Evolutionary conservation across 2,888 invertebrate genomes (phyloP).

Genomic region (Ormyrus rosae): DNA sequence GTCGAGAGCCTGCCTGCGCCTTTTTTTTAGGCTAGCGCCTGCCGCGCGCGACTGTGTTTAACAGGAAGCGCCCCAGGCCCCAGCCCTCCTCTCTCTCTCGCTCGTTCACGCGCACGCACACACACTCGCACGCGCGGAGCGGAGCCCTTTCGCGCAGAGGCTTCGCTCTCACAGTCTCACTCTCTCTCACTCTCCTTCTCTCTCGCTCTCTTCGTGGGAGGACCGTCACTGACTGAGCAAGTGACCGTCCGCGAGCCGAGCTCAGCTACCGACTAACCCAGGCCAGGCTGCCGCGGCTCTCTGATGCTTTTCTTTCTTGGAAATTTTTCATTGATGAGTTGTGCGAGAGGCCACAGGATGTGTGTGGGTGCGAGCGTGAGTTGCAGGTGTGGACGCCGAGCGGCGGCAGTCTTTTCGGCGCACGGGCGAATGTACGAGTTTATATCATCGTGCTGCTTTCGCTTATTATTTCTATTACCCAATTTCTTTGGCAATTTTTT

Average conservation of each 20-base stretch:
- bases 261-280: too few relatives aligned
- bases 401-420: background rate
- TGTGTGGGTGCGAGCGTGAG: background rate
- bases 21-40: slow-evolving; percentile 46
- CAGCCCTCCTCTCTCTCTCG: slow-evolving; percentile 9
- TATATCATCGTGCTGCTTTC: too few relatives aligned
- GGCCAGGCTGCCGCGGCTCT: too few relatives aligned
- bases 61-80: slow-evolving; percentile 45
- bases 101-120: background rate
- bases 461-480: too few relatives aligned
- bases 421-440: background rate
- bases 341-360: too few relatives aligned
- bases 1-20: slow-evolving; percentile 2
- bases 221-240: too few relatives aligned
- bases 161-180: background rate
- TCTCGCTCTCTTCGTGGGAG: background rate
- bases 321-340: slow-evolving; percentile 37
- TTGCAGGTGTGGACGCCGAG: background rate
- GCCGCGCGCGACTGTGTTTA: background rate
- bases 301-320: slow-evolving; percentile 3
- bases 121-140: background rate
- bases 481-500: too few relatives aligned
- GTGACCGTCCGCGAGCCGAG: too few relatives aligned
- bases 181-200: background rate
- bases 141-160: too few relatives aligned